A percentile compares a stretch with the other conserved stretches of the same genome.
Conservation (phyloP, 1,140 invertebrate genomes). For the Apis dorsata region DNA sequence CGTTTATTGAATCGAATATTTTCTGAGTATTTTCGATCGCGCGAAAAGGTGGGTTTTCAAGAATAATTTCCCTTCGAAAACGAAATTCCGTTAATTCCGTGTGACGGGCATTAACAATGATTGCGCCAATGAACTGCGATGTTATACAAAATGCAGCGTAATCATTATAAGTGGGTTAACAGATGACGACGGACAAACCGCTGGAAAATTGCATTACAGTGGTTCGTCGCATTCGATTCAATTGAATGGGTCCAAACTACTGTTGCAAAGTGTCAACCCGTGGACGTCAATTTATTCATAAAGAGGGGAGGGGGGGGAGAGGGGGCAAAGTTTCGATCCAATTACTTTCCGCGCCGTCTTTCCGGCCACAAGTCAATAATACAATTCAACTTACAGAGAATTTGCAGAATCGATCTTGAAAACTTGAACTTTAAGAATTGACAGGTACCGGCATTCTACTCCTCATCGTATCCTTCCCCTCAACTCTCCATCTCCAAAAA, state of each 20-base stretch:
- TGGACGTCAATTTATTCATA: constrained; percentile 19
- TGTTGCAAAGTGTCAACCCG: constrained; percentile 24
- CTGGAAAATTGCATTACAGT: constrained; percentile 60
- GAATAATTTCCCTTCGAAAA: not conserved
- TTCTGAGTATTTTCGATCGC: too few relatives aligned
- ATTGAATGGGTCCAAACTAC: constrained; percentile 43
- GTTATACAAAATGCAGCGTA: constrained; percentile 44
- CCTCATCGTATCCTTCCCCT: too few relatives aligned
- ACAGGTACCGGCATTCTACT: too few relatives aligned
- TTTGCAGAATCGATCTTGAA: too few relatives aligned
- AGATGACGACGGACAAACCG: constrained; percentile 55
- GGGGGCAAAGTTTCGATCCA: not conserved
- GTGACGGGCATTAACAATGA: not conserved
- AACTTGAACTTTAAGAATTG: too few relatives aligned
- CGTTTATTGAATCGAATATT: too few relatives aligned
- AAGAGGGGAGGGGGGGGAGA: not conserved
- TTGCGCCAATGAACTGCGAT: constrained; percentile 19
- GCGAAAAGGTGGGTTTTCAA: not conserved
- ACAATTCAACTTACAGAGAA: too few relatives aligned
- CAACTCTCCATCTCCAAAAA: too few relatives aligned
- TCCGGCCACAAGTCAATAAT: not conserved
- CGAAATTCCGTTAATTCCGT: not conserved
- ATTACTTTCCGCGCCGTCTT: not conserved
- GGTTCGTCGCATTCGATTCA: constrained; percentile 61
- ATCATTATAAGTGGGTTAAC: constrained; percentile 65